Base-by-base conservation (phyloP, 2,113 vertebrate species). In the Columbina picui region DNA sequence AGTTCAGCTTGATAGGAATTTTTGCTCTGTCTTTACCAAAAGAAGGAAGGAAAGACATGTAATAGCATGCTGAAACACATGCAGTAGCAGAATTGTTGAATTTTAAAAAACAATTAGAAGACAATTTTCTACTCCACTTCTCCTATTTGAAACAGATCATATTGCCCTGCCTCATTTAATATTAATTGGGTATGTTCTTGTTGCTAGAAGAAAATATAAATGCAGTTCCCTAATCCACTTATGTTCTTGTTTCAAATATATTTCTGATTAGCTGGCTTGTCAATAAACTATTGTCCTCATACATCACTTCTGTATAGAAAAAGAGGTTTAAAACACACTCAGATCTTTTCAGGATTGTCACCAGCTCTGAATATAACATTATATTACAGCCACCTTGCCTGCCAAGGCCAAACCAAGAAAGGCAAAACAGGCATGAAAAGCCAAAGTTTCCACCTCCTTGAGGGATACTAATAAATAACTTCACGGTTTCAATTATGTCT, bases 401-500 rank as follows among this genome's bases (percentile, higher is more conserved):
- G 65, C 49, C 86, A 74, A 59, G 50, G 47, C 26, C 3, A 89
- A 93, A 16, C 34, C 5, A 9, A 88, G 71, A 77, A 92, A 90
- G 3, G 22, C 16, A 52, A 90, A 90, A 84, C 2, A 14, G 39
- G 64, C 69, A 57, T 0, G 3, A 89, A 93, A 94, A 63, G 60
- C 36, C 89, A 73, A 90, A 94, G 47, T 71, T 93, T 87, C 71
- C 74, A 84, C 36, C 90, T 96, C 78, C 91, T 89, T 93, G 80
- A 87, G 38, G 90, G 85, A 76, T 39, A 94, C 94, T 96, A 96
- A 95, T 91, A 63, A 96, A 60, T 90, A 96, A 97, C 91, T 88
- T 78, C 39, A 94, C 10, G 80, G 84, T 55, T 86, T 79, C 91
- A 91, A 73, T 87, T 89, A 92, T 43, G 70, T 39, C 85, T 94